Conservation (phyloP, 2,888 invertebrate species). For the Phania funesta region DNA sequence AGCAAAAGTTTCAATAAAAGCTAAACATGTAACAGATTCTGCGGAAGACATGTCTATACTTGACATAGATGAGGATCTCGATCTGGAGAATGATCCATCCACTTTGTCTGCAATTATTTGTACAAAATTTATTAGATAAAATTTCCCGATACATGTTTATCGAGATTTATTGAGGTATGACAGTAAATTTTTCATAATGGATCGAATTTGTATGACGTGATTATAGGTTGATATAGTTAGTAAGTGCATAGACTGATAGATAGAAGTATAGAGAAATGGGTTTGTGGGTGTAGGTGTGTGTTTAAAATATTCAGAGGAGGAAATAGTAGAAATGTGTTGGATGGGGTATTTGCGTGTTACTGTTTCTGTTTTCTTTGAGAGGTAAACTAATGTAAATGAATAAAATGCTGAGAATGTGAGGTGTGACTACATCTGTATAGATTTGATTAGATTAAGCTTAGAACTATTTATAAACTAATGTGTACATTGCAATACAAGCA, state of each 20-base stretch:
- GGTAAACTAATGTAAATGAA: constrained; percentile 38
- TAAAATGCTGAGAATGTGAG: constrained; percentile 25
- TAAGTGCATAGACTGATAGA: constrained; percentile 4
- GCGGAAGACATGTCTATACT: constrained; percentile 98
- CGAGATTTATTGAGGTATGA: background rate
- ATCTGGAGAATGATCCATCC: constrained; percentile 97
- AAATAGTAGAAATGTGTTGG: constrained; percentile 19
- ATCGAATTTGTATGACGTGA: constrained; percentile 43
- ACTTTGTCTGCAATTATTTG: constrained; percentile 91
- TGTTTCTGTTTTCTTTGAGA: background rate
- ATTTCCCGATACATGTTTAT: background rate
- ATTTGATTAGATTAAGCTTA: constrained; percentile 30
- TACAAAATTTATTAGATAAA: constrained; percentile 16
- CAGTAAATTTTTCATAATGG: background rate
- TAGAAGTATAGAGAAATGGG: background rate
- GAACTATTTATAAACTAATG: constrained; percentile 35
- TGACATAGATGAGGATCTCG: constrained; percentile 98
- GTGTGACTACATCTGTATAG: constrained; percentile 36
- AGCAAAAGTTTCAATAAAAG: constrained; percentile 96
- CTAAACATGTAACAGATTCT: constrained; percentile 97
- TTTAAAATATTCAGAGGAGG: constrained; percentile 11
- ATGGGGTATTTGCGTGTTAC: background rate
- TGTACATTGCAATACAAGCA: constrained; percentile 63
- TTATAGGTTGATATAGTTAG: constrained; percentile 20
- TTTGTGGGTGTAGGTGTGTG: background rate